Evolutionary conservation across 2,888 invertebrate genomes (phyloP).

Genomic region (Microctonus hyperodae): DNA sequence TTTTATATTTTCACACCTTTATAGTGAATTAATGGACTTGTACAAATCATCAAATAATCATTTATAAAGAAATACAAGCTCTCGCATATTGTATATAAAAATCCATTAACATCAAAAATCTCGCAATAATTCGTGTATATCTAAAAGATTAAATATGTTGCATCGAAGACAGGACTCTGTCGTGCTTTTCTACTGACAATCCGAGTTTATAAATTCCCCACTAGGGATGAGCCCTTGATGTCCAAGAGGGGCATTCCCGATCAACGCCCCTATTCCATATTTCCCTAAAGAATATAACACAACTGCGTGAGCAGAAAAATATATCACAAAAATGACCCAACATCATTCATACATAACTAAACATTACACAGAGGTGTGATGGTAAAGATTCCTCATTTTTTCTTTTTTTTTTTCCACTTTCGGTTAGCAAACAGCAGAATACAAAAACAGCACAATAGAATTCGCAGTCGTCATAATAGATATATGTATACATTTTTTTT

Average conservation of each 20-base stretch:
- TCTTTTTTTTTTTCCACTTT: slow-evolving; percentile 2
- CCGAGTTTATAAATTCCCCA: neutral
- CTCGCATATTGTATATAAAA: neutral
- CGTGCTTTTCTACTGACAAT: neutral
- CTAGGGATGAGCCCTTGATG: neutral
- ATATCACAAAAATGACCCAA: slow-evolving; percentile 16
- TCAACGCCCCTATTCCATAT: slow-evolving; percentile 2
- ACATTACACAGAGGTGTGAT: neutral
- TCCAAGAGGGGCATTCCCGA: neutral
- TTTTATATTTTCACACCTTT: slow-evolving; percentile 3
- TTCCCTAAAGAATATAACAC: neutral
- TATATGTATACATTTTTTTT: too few relatives aligned
- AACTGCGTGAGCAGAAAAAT: slow-evolving; percentile 7
- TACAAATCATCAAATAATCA: slow-evolving; percentile 36
- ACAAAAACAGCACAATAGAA: neutral
- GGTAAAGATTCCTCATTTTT: neutral
- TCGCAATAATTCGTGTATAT: neutral
- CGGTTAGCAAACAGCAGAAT: neutral
- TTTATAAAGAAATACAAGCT: slow-evolving; percentile 32
- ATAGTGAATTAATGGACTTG: neutral
- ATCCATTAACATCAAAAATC: neutral
- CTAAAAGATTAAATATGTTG: neutral
- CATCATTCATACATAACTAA: neutral
- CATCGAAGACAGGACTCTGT: neutral
- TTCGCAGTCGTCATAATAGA: neutral